Conservation (phyloP, 2,888 invertebrate genomes). For the Agapostemon virescens region DNA sequence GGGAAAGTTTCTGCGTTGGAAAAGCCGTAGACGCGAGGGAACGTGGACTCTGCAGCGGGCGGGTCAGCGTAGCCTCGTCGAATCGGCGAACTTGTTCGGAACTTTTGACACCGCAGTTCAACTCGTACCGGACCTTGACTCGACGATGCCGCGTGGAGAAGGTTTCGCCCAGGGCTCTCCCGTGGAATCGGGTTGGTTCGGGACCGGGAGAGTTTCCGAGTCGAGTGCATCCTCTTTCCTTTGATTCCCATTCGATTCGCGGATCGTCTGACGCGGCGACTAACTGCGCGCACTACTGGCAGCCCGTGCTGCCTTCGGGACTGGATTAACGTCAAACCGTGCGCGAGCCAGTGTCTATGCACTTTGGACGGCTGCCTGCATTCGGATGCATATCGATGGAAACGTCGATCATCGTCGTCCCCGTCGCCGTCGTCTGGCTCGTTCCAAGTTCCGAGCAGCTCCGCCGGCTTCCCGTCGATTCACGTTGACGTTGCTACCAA, state of each 20-base stretch:
- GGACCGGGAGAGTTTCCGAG: slow-evolving; percentile 22
- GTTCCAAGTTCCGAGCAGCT: slow-evolving; percentile 27
- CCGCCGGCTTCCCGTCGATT: neutral
- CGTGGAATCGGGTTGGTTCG: slow-evolving; percentile 45
- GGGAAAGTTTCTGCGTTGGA: neutral
- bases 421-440: slow-evolving; percentile 28
- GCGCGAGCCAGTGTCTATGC: slow-evolving; percentile 29
- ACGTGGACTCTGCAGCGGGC: slow-evolving; percentile 2
- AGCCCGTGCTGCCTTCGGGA: slow-evolving; percentile 14
- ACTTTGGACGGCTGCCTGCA: slow-evolving; percentile 44
- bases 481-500: slow-evolving; percentile 22
- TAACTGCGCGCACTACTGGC: slow-evolving; percentile 37
- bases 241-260: slow-evolving; percentile 47
- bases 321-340: slow-evolving; percentile 58
- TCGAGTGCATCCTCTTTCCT: slow-evolving; percentile 15
- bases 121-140: slow-evolving; percentile 34
- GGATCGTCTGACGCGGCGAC: slow-evolving; percentile 43
- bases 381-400: slow-evolving; percentile 62
- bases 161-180: slow-evolving; percentile 31
- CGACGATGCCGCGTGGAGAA: neutral
- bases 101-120: slow-evolving; percentile 23
- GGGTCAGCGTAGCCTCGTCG: slow-evolving; percentile 3
- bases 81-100: slow-evolving; percentile 23
- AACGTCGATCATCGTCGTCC: slow-evolving; percentile 59
- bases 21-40: neutral